Base-by-base conservation (phyloP, 2,888 invertebrate genomes). In the Autographa pulchrina region DNA sequence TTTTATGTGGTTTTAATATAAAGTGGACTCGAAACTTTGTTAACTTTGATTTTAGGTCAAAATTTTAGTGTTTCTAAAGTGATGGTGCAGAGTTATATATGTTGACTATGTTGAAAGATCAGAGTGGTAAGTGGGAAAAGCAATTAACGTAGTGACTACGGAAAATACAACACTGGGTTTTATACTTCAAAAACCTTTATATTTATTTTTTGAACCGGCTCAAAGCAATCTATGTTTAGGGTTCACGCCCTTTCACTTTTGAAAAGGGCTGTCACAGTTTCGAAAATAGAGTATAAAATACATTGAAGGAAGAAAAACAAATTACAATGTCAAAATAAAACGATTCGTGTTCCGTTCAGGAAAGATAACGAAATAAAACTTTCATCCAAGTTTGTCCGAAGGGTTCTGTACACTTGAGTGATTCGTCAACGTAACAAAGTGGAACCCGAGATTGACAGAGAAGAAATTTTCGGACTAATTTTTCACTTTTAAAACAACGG, bases 41-140 rank as follows among this genome's bases (percentile, higher is more conserved):
- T 74, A 56, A 52, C 68, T 72, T 74, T 66, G 69, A 72, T 74
- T 78, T 77, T 76, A 74, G 74, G 72, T 75, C 61, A 62, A 60
- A 62, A 83, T 88, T 88, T 81, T 67, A 81, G 88, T 90, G 91
- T 82, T 75, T 64, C 64, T 78, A 74, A 77, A 83, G 89, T 92
- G 88, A 70, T 84, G 80, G 82, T 87, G 83, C 70, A 75, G 79
- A 77, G 85, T 85, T 88, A 86, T 88, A 82, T 90, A 89, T 88
- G 88, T 91, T 88, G 89, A 88, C 85, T 84, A 83, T 87, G 86
- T 89, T 91, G 88, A 88, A 88, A 84, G 84, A 87, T 86, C 81
- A 86, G 81, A 76, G 82, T 84, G 92, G 93, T 93, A 91, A 93
- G 93, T 93, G 84, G 76, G 80, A 82, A 75, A 81, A 78, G 78